Percentiles rank a stretch among this genome's conserved stretches.
phyloP scores from a whole-genome alignment of 2,797 vertebrate genomes.

The Harpagifer antarcticus region DNA sequence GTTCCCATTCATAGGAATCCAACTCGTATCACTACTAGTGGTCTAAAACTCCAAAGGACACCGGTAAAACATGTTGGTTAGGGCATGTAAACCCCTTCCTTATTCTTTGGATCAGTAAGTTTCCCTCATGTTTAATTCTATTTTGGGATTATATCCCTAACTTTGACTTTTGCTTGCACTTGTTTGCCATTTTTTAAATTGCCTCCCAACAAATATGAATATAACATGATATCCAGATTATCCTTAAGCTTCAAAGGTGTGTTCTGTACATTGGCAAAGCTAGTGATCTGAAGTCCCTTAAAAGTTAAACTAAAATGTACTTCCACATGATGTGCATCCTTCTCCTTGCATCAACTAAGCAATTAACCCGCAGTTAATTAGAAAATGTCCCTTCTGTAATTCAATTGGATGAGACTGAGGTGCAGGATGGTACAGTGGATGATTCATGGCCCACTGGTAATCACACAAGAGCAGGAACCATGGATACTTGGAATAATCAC shows the following conservation, averaged over 20 bases:
- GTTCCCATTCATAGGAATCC: background rate
- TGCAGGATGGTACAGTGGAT: conserved; percentile 66
- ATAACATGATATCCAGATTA: conserved; percentile 5
- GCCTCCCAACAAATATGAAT: background rate
- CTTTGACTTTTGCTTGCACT: background rate
- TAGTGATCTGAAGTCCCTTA: conserved; percentile 23
- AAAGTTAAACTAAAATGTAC: conserved; percentile 50
- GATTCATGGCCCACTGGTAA: conserved; percentile 78
- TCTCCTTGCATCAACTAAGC: conserved; percentile 61
- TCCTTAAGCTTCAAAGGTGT: background rate
- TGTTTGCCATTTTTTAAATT: background rate
- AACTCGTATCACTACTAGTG: background rate
- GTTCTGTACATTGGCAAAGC: background rate
- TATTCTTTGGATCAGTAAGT: background rate
- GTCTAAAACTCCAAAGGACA: background rate
- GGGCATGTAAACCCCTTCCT: background rate
- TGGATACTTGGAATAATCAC: conserved; percentile 77
- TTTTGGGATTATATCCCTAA: background rate
- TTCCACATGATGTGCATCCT: conserved; percentile 54
- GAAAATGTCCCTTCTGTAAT: conserved; percentile 72
- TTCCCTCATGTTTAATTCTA: background rate
- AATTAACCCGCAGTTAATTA: conserved; percentile 84
- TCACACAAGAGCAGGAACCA: conserved; percentile 75
- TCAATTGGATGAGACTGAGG: conserved; percentile 63
- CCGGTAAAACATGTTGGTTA: background rate